A percentile compares a stretch with the other conserved stretches of the same genome.
Evolutionary conservation across 2,113 vertebrate genomes (phyloP).

Genomic region (Vulpes ferrilata): DNA sequence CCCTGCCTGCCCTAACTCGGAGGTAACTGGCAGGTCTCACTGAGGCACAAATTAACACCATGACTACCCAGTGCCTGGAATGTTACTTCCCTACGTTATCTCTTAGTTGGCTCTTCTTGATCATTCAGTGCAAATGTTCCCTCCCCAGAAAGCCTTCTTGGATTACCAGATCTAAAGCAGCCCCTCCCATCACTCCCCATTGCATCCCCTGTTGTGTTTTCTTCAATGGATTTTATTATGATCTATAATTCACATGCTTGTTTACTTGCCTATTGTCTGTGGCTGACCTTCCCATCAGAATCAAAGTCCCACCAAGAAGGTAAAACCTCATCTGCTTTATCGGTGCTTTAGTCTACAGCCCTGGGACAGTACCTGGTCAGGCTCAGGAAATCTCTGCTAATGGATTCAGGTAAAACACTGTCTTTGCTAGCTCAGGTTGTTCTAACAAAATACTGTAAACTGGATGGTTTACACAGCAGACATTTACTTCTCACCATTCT

Average conservation of each 20-base stretch:
- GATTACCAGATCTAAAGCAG: not conserved
- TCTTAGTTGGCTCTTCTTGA: not conserved
- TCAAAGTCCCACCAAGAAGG: not conserved
- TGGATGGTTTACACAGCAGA: not conserved
- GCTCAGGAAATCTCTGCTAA: slow-evolving; percentile 19
- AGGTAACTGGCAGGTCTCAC: not conserved
- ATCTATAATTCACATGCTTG: not conserved
- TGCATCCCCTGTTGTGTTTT: not conserved
- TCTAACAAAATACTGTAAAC: not conserved
- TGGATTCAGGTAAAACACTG: not conserved
- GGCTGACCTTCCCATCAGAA: not conserved
- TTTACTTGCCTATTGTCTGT: not conserved
- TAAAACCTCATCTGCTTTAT: not conserved
- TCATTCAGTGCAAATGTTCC: not conserved
- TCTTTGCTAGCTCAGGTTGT: not conserved
- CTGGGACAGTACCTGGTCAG: not conserved
- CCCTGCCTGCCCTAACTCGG: not conserved
- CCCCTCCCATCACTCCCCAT: not conserved
- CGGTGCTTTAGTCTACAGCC: not conserved
- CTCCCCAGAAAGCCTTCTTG: not conserved
- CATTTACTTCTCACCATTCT: not conserved
- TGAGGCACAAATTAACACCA: not conserved
- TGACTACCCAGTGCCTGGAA: not conserved
- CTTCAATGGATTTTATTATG: not conserved
- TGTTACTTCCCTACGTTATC: not conserved